phyloP scores from a whole-genome alignment of 2,797 vertebrate genomes.

The Manis javanica region DNA sequence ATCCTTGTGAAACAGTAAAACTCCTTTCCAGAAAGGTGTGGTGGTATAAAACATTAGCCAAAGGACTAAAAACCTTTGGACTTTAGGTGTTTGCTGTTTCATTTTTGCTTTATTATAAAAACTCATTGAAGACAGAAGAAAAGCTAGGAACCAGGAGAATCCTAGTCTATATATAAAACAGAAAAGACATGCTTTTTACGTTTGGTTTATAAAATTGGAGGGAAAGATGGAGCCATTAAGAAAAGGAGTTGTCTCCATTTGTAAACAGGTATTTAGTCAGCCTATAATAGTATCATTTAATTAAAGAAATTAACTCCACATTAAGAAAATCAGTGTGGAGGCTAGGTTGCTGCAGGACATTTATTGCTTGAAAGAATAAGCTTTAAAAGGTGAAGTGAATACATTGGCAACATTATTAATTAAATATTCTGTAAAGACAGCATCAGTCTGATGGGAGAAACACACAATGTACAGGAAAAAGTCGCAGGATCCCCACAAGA shows the following conservation, averaged over 20 bases:
- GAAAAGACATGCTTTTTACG: neutral
- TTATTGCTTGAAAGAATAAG: slow-evolving; percentile 37
- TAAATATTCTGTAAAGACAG: slow-evolving; percentile 1
- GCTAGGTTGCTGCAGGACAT: slow-evolving; percentile 6
- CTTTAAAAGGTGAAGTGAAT: slow-evolving; percentile 14
- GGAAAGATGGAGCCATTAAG: neutral
- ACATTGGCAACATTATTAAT: slow-evolving; percentile 37
- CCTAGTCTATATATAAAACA: neutral
- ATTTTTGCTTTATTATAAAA: neutral
- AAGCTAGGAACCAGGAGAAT: neutral
- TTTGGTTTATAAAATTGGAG: neutral
- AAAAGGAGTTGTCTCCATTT: neutral
- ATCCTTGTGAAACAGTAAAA: neutral
- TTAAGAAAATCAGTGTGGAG: slow-evolving; percentile 47
- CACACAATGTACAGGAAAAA: neutral
- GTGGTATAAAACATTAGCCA: neutral
- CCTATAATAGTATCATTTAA: neutral
- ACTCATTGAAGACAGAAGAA: neutral
- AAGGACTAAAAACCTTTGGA: neutral
- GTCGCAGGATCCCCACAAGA: rapidly evolving
- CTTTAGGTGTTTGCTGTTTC: neutral
- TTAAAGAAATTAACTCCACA: slow-evolving; percentile 22
- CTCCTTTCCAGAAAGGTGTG: neutral
- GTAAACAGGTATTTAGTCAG: neutral
- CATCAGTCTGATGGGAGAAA: neutral